A percentile compares a stretch with the other conserved stretches of the same genome.
Evolutionary conservation across 2,113 vertebrate species (phyloP).

Genomic region (Blennius ocellaris): DNA sequence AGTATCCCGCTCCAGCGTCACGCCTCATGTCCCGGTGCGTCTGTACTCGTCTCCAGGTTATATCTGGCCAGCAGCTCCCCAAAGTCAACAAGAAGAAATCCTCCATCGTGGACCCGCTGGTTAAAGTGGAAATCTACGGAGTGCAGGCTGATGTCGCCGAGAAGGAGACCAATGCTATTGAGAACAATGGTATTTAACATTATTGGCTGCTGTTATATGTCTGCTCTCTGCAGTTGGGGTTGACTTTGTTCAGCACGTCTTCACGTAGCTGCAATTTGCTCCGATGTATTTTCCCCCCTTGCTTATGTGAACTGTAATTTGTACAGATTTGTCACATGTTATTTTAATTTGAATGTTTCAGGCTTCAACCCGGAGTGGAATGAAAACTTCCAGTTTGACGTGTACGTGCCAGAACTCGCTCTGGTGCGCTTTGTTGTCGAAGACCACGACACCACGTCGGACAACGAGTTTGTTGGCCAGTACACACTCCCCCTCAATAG

Average conservation of each 20-base stretch:
- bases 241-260: too few species aligned
- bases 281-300: too few species aligned
- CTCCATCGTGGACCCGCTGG: conserved; percentile 93
- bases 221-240: neutral
- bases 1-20: neutral
- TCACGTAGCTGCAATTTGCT: too few species aligned
- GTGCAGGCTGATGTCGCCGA: conserved; percentile 84
- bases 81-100: conserved; percentile 90
- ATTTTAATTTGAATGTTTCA: conserved; percentile 36
- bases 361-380: conserved; percentile 95
- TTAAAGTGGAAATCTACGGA: conserved; percentile 88
- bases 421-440: conserved; percentile 91
- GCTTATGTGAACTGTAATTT: too few species aligned
- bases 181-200: conserved; percentile 88
- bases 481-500: conserved; percentile 90
- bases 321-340: too few species aligned
- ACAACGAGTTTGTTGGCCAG: conserved; percentile 93
- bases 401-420: conserved; percentile 90
- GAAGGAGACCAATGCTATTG: conserved; percentile 82
- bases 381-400: conserved; percentile 87
- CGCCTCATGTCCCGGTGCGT: neutral
- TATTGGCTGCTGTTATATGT: neutral
- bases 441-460: conserved; percentile 88
- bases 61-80: conserved; percentile 96
- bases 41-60: conserved; percentile 81